Percentiles rank a stretch among this genome's conserved stretches.
Conservation (phyloP, 1,140 invertebrate genomes). For the Caenorhabditis tropicalis region DNA sequence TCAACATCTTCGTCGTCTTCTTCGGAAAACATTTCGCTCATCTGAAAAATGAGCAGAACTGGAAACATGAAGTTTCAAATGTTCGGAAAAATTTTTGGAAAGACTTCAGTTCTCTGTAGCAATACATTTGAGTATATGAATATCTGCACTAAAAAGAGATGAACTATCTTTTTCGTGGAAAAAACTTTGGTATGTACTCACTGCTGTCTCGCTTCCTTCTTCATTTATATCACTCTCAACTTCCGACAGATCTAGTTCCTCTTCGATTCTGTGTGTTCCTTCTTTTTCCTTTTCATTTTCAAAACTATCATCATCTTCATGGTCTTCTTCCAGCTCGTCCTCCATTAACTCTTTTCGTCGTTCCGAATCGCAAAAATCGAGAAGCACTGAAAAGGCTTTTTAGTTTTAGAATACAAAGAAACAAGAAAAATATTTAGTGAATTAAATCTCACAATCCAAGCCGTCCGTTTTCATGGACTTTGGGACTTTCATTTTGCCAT, state of each 20-base stretch:
- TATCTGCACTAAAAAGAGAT: no score
- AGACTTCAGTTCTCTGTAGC: no score
- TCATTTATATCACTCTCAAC: not conserved
- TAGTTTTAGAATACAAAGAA: not conserved
- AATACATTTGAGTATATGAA: no score
- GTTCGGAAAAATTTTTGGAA: no score
- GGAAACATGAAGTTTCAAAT: no score
- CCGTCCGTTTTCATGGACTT: constrained; percentile 46
- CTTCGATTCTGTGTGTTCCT: not conserved
- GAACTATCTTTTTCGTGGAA: no score
- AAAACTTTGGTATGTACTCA: no score
- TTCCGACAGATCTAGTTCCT: not conserved
- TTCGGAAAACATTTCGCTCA: not conserved
- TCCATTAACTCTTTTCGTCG: constrained; percentile 37
- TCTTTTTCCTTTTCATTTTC: not conserved
- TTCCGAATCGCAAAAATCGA: constrained; percentile 51
- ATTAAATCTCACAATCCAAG: constrained; percentile 41
- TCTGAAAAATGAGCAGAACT: no score
- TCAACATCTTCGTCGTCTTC: not conserved
- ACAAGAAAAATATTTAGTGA: not conserved
- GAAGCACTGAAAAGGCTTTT: constrained; percentile 26
- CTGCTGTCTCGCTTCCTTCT: not conserved
- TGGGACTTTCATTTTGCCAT: constrained; percentile 36
- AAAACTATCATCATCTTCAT: not conserved
- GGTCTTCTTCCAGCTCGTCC: not conserved